Evolutionary conservation across 2,113 vertebrate genomes (phyloP).

Genomic region (Grallaria varia): DNA sequence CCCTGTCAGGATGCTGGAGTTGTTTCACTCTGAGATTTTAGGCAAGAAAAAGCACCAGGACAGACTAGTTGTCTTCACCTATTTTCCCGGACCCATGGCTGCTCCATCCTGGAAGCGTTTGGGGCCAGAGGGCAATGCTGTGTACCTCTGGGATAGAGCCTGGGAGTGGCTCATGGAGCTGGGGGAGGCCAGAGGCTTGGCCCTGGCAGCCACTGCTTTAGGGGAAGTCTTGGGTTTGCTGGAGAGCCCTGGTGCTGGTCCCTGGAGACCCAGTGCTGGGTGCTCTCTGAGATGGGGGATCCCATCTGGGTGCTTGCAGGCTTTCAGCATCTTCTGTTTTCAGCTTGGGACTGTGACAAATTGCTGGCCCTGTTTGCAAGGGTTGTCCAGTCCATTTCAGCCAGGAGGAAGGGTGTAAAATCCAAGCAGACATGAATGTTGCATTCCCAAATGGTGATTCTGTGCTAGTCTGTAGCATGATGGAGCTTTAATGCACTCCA

Average conservation of each 20-base stretch:
- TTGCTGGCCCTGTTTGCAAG: background rate
- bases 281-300: background rate
- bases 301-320: background rate
- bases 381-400: background rate
- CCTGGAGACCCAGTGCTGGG: accelerated
- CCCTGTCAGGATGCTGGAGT: accelerated
- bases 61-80: background rate
- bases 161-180: background rate
- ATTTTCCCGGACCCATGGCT: background rate
- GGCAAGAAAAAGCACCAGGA: background rate
- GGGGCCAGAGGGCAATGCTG: background rate
- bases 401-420: background rate
- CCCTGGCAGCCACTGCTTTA: background rate
- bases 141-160: background rate
- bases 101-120: background rate
- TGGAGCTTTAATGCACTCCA: background rate
- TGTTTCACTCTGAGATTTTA: background rate
- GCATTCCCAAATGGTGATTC: background rate
- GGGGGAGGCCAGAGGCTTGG: background rate
- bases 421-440: accelerated
- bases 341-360: background rate
- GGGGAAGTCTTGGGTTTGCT: background rate
- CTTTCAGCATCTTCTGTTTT: background rate
- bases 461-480: accelerated
- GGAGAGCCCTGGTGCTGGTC: background rate